Base-by-base conservation (phyloP, 2,113 vertebrate genomes). In the Halichoeres trimaculatus region DNA sequence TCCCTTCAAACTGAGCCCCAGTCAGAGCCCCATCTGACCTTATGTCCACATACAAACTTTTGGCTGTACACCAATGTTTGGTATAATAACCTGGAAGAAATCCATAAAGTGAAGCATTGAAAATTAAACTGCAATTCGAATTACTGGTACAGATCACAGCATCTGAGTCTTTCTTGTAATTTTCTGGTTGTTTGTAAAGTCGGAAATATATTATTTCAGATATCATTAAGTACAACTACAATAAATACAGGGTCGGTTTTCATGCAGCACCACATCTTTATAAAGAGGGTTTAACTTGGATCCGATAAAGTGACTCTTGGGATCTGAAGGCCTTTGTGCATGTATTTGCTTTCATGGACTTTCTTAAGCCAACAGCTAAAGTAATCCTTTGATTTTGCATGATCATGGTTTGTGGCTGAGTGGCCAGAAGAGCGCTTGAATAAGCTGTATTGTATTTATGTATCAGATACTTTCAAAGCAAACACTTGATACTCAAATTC, bases 281-380 rank as follows among this genome's bases (percentile, higher is more conserved):
- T 45, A 63, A 63, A 61, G 53, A 51, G 20, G 59, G 73, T 87
- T 87, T 85, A 76, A 66, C 70, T 85, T 87, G 83, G 86, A 87
- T 26, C 6, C 26, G 43, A 59, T 61, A 53, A 77, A 83, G 60
- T 68, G 58, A 79, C 77, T 85, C 70, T 50, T 48, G 73, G 77
- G 75, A 82, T 75, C 51, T 80, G 62, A 71, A 55, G 43, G 71
- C 57, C 70, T 88, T 67, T 78, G 36, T 79, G 71, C 13, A 11
- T 72, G 72, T 74, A 38, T 73, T 36, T 80, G 43, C 78, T 83
- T 78, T 82, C 69, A 71, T 55, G 48, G 65, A 47, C 52, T 76
- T 60, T 76, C 57, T 55, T 41, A 84, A 89, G 77, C 85, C 74
- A 78, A 50, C 68, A 69, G 57, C 62, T 74, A 67, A 78, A 81